Conservation (phyloP, 2,113 vertebrate species). For the Heterotilapia buettikoferi region DNA sequence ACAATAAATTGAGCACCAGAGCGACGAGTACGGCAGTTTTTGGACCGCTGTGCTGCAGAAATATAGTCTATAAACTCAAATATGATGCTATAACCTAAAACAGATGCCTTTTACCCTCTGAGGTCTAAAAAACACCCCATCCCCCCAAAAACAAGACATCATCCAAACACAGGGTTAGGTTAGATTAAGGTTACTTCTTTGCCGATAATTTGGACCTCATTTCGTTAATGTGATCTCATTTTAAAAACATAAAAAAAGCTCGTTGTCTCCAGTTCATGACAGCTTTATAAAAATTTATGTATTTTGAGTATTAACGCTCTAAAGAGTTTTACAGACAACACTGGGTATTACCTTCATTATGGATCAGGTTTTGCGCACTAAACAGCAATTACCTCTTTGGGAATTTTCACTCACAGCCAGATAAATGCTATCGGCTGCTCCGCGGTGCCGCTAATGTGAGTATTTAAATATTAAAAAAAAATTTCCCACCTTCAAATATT, state of each 20-base stretch:
- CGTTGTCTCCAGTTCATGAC: background rate
- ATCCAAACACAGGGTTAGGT: background rate
- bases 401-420: background rate
- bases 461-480: background rate
- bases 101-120: accelerated
- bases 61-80: background rate
- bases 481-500: background rate
- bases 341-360: background rate
- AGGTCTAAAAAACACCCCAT: background rate
- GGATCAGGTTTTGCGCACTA: background rate
- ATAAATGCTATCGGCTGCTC: background rate
- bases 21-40: accelerated
- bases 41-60: background rate
- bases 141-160: accelerated
- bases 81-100: background rate
- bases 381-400: background rate
- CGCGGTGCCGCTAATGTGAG: background rate
- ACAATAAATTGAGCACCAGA: background rate
- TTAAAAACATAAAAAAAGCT: background rate
- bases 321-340: background rate
- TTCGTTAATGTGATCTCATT: background rate
- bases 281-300: background rate
- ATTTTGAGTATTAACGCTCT: background rate
- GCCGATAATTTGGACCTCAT: background rate
- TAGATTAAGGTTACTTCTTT: background rate